Conservation (phyloP, 2,113 vertebrate genomes). For the Myocastor coypus region DNA sequence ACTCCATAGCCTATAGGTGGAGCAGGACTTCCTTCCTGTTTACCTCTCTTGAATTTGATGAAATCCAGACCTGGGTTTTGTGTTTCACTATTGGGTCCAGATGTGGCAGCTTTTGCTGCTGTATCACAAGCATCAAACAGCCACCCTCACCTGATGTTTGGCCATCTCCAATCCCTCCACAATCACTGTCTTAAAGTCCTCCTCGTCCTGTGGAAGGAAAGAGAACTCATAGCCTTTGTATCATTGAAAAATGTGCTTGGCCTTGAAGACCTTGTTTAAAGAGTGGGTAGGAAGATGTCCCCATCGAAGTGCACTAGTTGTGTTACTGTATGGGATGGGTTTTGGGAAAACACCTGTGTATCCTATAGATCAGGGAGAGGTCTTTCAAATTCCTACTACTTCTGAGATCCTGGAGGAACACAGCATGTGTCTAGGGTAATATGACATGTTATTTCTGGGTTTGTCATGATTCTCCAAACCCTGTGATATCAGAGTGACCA, state of each 20-base stretch:
- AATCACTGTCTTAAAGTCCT: conserved; percentile 89
- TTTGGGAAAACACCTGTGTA: conserved; percentile 9
- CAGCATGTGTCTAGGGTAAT: not conserved
- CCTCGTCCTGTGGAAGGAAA: conserved; percentile 90
- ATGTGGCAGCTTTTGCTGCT: conserved; percentile 76
- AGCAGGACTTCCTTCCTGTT: conserved; percentile 59
- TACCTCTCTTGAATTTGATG: conserved; percentile 51
- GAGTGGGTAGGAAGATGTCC: conserved; percentile 48
- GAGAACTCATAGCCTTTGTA: conserved; percentile 88
- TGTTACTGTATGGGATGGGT: not conserved
- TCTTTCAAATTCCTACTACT: not conserved
- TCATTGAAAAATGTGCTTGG: conserved; percentile 74
- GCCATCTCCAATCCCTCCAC: conserved; percentile 89
- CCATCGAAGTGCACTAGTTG: not conserved
- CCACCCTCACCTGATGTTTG: conserved; percentile 89
- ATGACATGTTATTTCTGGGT: not conserved
- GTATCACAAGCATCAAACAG: conserved; percentile 86
- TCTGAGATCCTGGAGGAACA: not conserved
- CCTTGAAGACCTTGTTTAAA: conserved; percentile 84
- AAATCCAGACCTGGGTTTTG: conserved; percentile 70
- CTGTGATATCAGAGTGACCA: not conserved
- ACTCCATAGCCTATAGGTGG: conserved; percentile 27
- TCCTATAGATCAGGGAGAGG: not conserved
- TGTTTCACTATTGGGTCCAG: conserved; percentile 73
- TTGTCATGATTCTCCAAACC: not conserved